Base-by-base conservation (phyloP, 2,797 vertebrate genomes). In the Tamandua tetradactyla region DNA sequence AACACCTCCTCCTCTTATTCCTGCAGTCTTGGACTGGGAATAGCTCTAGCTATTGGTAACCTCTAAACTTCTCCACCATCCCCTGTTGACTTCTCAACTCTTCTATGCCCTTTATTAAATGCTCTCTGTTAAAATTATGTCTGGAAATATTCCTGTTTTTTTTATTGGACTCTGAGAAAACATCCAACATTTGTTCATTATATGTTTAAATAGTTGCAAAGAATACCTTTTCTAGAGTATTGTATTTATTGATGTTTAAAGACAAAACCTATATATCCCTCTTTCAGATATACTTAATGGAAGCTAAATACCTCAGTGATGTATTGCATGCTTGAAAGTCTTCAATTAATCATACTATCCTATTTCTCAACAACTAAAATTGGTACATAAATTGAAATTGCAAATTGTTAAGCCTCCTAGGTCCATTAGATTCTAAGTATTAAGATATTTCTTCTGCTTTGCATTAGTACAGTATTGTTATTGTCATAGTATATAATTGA, bases 351-450 rank as follows among this genome's bases (percentile, higher is more conserved):
- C 25, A 59, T 44, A 10, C 4, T 93, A 55, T 7, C 25, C 32
- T 93, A 76, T 93, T 92, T 91, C 64, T 85, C 71, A 92, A 55
- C 17, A 87, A 35, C 40, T 72, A 91, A 91, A 87, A 92, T 55
- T 62, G 25, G 37, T 85, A 62, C 17, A 66, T 68, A 87, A 62
- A 72, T 76, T 82, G 44, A 94, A 94, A 69, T 82, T 9, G 55
- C 25, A 93, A 83, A 35, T 52, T 84, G 7, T 78, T 42, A 84
- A 84, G 44, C 44, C 86, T 89, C 55, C 23, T 90, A 87, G 8
- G 7, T 86, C 5, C 30, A 40, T n/a, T 75, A 17, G 2, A 94
- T 83, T 95, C 52, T 42, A 80, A 23, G 40, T 94, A 12, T 89
- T 69, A 68, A 95, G 95, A 66, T 66, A 81, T 5, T 90, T 87